Percentiles rank a stretch among this genome's conserved stretches.
Evolutionary conservation across 2,113 vertebrate species (phyloP).

Genomic region (Pristiophorus japonicus): DNA sequence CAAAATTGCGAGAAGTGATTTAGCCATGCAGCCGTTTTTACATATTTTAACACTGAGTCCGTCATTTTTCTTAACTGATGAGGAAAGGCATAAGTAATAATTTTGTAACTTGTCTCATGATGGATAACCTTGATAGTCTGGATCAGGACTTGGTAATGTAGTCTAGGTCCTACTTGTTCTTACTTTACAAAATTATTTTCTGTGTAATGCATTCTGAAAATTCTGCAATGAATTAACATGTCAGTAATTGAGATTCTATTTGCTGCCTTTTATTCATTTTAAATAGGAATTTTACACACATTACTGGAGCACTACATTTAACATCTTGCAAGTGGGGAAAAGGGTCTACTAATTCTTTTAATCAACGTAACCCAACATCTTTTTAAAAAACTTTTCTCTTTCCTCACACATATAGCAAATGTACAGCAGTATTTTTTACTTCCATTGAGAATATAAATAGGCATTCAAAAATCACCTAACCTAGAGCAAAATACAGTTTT

Average conservation of each 20-base stretch:
- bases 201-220: not conserved
- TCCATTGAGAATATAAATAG: not conserved
- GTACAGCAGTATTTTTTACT: too few relatives aligned
- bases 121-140: not conserved
- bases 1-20: not conserved
- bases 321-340: not conserved
- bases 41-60: not conserved
- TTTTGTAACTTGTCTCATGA: not conserved
- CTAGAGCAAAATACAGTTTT: not conserved
- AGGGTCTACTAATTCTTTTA: not conserved
- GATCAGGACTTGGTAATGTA: not conserved
- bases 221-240: not conserved
- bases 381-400: not conserved
- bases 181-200: not conserved
- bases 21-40: not conserved
- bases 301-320: not conserved
- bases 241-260: not conserved
- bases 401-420: not conserved
- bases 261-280: not conserved
- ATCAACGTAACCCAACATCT: too few relatives aligned
- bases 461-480: not conserved
- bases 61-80: not conserved
- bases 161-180: not conserved
- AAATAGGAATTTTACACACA: not conserved
- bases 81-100: not conserved